Percentiles rank a stretch among this genome's conserved stretches.
Conservation (phyloP, 2,888 invertebrate genomes). For the Lepidocyrtoides sp. region DNA sequence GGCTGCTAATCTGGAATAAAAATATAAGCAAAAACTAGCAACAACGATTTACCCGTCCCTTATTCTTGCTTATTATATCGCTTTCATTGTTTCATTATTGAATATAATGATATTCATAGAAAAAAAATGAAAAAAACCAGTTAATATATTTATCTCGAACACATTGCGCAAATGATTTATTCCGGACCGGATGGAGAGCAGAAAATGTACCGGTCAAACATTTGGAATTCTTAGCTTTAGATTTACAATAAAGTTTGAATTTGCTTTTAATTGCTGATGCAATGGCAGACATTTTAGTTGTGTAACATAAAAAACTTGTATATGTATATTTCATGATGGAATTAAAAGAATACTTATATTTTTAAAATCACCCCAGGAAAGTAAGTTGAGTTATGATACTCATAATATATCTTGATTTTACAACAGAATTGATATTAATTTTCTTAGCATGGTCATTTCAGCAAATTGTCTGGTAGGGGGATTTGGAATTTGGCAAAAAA, state of each 20-base stretch:
- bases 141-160: background rate
- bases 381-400: background rate
- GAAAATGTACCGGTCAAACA: background rate
- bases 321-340: background rate
- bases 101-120: background rate
- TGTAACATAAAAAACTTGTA: no score
- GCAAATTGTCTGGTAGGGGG: background rate
- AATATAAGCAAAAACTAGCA: background rate
- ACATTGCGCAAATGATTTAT: background rate
- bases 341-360: no score
- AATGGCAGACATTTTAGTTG: no score
- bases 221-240: background rate
- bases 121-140: background rate
- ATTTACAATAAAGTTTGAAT: background rate
- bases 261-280: no score
- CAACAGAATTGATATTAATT: constrained; percentile 14
- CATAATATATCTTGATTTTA: constrained; percentile 32
- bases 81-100: background rate
- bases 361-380: no score
- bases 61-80: background rate
- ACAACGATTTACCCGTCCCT: background rate
- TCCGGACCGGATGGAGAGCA: background rate
- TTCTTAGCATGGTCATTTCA: constrained; percentile 7
- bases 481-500: no score
- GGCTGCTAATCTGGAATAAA: background rate